phyloP scores from a whole-genome alignment of 2,888 invertebrate species.

The Mesorhabditis spiculigera region DNA sequence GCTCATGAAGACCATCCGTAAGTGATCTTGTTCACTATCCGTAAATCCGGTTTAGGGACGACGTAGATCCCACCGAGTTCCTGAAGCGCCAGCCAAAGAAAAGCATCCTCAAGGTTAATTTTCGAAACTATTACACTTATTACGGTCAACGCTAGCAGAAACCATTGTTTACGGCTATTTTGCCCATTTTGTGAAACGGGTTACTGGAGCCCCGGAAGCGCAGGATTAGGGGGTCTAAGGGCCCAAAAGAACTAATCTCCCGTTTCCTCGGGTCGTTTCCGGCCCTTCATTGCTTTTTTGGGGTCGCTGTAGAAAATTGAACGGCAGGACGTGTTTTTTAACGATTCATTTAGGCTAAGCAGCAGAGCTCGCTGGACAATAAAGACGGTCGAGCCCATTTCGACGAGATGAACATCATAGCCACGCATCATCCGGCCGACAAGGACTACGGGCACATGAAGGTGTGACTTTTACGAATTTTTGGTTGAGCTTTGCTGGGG shows the following conservation, averaged over 20 bases:
- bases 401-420: conserved; percentile 97
- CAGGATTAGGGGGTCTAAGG: too few relatives aligned
- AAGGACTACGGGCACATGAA: conserved; percentile 99
- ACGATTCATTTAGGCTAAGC: conserved; percentile 11
- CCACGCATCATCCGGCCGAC: conserved; percentile 91
- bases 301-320: background rate
- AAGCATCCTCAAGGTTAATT: conserved; percentile 55
- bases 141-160: too few relatives aligned
- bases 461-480: conserved; percentile 44
- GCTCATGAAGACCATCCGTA: too few relatives aligned
- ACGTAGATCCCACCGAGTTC: conserved; percentile 49
- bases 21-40: too few relatives aligned
- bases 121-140: too few relatives aligned
- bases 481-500: too few relatives aligned
- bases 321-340: background rate
- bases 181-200: too few relatives aligned
- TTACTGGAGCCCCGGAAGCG: too few relatives aligned
- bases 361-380: conserved; percentile 37
- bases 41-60: background rate
- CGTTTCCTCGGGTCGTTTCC: background rate
- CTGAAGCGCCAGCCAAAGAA: conserved; percentile 57
- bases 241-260: background rate
- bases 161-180: too few relatives aligned
- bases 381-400: conserved; percentile 54
- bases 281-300: background rate